Percentiles rank a stretch among this genome's conserved stretches.
phyloP scores from a whole-genome alignment of 2,888 invertebrate genomes.

The Pediacus dermestoides region DNA sequence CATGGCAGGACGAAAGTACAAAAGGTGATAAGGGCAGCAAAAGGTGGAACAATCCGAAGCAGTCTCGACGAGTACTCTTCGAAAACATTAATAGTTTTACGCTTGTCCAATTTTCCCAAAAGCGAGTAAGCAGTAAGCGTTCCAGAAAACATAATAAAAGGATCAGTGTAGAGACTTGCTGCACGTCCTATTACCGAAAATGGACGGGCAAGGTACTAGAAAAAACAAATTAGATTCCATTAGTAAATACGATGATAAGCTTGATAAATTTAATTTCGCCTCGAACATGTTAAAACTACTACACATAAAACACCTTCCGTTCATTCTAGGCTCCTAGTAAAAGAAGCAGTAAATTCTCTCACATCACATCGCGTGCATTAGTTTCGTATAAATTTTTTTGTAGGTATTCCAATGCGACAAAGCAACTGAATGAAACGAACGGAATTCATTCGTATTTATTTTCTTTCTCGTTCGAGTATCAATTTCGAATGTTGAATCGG shows the following conservation, averaged over 20 bases:
- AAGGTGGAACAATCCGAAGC: conserved; percentile 61
- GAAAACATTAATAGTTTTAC: conserved; percentile 54
- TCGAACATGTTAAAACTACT: too few species aligned
- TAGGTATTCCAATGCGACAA: too few species aligned
- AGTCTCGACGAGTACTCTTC: conserved; percentile 62
- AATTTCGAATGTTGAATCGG: too few species aligned
- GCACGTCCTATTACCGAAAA: conserved; percentile 67
- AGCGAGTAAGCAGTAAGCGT: conserved; percentile 63
- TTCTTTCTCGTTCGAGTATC: too few species aligned
- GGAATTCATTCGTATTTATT: too few species aligned
- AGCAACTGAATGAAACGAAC: too few species aligned
- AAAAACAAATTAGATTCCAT: conserved; percentile 20
- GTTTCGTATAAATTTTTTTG: too few species aligned
- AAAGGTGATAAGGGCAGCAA: conserved; percentile 63
- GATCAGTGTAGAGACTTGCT: conserved; percentile 68
- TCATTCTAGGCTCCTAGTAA: conserved; percentile 1
- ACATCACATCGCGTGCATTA: too few species aligned
- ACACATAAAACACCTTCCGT: too few species aligned
- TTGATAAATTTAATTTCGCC: conserved; percentile 1
- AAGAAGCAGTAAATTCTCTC: conserved; percentile 1
- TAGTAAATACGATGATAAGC: neutral
- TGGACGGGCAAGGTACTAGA: conserved; percentile 57
- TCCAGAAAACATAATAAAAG: conserved; percentile 68
- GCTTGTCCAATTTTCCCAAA: conserved; percentile 56
- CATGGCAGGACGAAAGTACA: conserved; percentile 64